A percentile compares a stretch with the other conserved stretches of the same genome.
These are phyloP conservation scores for Entomyzon cyanotis DNA, from an alignment of 2,113 vertebrate genomes.

Conservation along the genomic window DNA sequence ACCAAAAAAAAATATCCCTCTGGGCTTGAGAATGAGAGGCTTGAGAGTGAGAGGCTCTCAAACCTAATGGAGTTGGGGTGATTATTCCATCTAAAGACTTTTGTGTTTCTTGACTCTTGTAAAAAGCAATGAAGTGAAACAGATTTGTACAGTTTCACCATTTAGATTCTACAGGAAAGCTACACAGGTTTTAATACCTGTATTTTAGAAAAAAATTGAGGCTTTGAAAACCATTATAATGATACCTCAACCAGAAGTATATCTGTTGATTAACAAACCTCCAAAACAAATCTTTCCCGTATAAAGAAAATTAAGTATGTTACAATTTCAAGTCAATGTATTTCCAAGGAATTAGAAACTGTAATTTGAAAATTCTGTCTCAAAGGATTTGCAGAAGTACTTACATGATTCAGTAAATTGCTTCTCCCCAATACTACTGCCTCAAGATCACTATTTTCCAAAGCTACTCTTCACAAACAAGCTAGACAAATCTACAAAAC, in stretches of 20 bases:
- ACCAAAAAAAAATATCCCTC: background rate
- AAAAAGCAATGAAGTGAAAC: background rate
- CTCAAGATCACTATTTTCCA: background rate
- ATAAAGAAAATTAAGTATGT: constrained; percentile 2
- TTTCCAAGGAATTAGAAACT: background rate
- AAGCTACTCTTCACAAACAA: background rate
- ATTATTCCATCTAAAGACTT: background rate
- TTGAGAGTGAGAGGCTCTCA: background rate
- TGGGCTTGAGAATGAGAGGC: background rate
- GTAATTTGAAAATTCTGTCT: constrained; percentile 9
- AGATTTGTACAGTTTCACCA: background rate
- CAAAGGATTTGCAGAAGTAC: background rate
- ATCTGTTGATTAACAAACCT: background rate
- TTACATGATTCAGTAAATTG: background rate
- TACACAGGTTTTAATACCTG: background rate
- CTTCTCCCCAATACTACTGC: background rate
- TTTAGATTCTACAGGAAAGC: background rate
- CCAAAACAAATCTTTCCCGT: background rate
- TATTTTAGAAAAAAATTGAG: background rate
- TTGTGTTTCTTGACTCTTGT: background rate
- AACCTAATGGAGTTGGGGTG: background rate
- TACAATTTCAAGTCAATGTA: background rate
- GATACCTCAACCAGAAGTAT: background rate
- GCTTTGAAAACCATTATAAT: background rate
- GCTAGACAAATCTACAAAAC: background rate